Evolutionary conservation across 2,797 vertebrate genomes (phyloP), one percentile per base, ranked within the genome.

Genomic region (Stomatorhinus walkeri): DNA sequence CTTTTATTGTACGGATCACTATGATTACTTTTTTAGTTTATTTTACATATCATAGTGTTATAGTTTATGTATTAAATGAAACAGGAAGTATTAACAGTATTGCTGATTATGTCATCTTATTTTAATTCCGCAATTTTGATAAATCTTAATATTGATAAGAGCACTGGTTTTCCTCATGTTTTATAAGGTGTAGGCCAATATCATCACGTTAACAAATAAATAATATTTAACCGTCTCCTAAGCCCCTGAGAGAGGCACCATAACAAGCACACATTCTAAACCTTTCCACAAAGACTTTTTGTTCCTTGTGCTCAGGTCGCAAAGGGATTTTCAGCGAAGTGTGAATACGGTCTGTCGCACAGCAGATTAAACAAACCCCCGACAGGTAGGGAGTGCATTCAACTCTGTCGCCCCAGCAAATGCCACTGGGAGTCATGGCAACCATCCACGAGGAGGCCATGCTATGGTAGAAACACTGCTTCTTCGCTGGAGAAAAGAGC

Each of bases 301-400:
- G 51, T 72, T 51, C 84, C 81, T 87, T 36, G 12, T 61, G 32
- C 61, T 48, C 24, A 89, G 91, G 87, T 88, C 90, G 89, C 91
- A 43, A 46, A 87, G 91, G 85, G 91, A 87, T 90, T 87, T 51
- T 90, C 88, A 83, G 49, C 76, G 72, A 85, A 85, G 90, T 36
- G 72, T 64, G 90, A 90, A 89, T 90, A 52, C 89, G 92, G 91
- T 93, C 91, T 93, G 93, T 92, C 89, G 76, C 88, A 88, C 92
- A 64, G 88, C 89, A 91, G 92, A 93, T 91, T 92, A 94, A 92
- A 91, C 64, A 24, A 56, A 87, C n/a, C 59, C 81, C 85, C 84
- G 36, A 89, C 90, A 89, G 79, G 51, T 43, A 64, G 46, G n/a
- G 40, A 89, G 81, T 81, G 88, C 72, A 43, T 87, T 72, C 83